Evolutionary conservation across 2,113 vertebrate genomes (phyloP).

Genomic region (Bujurquina vittata): DNA sequence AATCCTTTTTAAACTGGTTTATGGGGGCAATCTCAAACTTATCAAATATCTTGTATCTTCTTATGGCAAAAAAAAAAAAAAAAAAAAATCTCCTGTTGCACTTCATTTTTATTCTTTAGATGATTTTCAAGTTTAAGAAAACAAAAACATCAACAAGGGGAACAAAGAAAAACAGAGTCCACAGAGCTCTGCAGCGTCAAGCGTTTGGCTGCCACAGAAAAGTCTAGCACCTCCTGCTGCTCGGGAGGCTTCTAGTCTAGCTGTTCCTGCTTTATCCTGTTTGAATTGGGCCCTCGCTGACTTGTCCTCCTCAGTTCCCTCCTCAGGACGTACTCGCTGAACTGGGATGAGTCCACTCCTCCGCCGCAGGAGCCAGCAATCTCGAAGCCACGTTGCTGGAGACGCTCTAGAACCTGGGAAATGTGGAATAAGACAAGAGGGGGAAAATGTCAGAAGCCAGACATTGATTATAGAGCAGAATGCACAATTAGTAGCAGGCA

Average conservation of each 20-base stretch:
- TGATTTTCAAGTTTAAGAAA: conserved; percentile 73
- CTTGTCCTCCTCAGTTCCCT: conserved; percentile 93
- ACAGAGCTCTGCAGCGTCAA: conserved; percentile 65
- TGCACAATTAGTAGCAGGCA: not conserved
- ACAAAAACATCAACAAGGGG: conserved; percentile 73
- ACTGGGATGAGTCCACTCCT: conserved; percentile 98
- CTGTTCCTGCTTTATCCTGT: conserved; percentile 99
- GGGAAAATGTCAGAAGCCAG: not conserved
- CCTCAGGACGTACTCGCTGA: conserved; percentile 97
- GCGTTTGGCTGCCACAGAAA: conserved; percentile 68
- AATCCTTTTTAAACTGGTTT: conserved; percentile 68
- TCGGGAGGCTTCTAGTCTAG: conserved; percentile 90
- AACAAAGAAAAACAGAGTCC: conserved; percentile 72
- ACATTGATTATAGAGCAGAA: not conserved
- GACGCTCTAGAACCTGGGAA: conserved; percentile 92
- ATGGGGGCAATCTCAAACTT: conserved; percentile 71
- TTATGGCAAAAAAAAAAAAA: conserved; percentile 62
- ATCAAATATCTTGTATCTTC: conserved; percentile 72
- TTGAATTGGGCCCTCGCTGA: conserved; percentile 89
- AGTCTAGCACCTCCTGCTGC: conserved; percentile 74
- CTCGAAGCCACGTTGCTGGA: conserved; percentile 96
- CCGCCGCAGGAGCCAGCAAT: conserved; percentile 95
- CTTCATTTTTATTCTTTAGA: conserved; percentile 69
- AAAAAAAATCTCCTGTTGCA: conserved; percentile 52
- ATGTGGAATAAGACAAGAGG: not conserved